Conservation (phyloP, 2,888 invertebrate genomes). For the Omphaloscelis lunosa region DNA sequence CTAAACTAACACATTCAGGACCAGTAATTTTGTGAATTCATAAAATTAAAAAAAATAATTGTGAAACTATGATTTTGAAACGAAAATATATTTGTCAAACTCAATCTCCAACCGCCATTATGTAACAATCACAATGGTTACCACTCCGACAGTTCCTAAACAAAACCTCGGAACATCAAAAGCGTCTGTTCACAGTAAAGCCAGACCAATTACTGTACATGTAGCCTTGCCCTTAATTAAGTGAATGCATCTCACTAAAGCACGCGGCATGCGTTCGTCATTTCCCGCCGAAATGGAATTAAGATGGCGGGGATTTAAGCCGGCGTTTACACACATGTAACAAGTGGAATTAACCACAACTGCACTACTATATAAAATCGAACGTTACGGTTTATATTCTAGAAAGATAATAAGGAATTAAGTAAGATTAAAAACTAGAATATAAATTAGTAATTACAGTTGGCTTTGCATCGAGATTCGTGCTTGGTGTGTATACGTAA, state of each 20-base stretch:
- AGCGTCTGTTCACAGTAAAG: slow-evolving; percentile 1
- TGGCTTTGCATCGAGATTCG: neutral
- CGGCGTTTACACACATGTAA: neutral
- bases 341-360: neutral
- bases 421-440: too few species aligned
- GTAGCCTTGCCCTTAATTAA: slow-evolving; percentile 44
- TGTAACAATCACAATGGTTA: neutral
- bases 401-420: too few species aligned
- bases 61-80: neutral
- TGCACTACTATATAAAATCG: neutral
- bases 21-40: neutral
- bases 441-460: too few species aligned
- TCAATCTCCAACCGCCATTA: neutral
- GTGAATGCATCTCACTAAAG: slow-evolving; percentile 41
- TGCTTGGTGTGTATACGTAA: neutral
- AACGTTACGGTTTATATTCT: neutral
- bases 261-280: slow-evolving; percentile 47
- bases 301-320: slow-evolving; percentile 37
- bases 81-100: neutral
- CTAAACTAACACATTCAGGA: neutral
- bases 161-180: slow-evolving; percentile 9
- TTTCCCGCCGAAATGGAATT: slow-evolving; percentile 53
- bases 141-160: neutral
- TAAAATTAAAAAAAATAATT: neutral
- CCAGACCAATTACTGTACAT: slow-evolving; percentile 38